Evolutionary conservation across 2,113 vertebrate genomes (phyloP), one percentile per base, ranked within the genome.

Genomic region (Aythya baeri): DNA sequence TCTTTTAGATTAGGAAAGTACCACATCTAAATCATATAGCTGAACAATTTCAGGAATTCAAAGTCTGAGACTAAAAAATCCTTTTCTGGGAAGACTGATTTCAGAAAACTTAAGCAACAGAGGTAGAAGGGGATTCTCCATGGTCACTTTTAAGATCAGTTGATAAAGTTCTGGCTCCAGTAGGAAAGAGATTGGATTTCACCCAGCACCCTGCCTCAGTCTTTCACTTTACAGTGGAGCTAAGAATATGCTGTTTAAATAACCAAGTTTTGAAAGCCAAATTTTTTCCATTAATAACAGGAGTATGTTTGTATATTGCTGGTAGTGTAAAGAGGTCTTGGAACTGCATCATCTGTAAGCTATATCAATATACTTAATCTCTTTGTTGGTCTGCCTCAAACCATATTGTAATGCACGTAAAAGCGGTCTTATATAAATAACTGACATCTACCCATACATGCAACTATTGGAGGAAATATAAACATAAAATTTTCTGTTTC

Each of bases 41-140:
- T 65, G 66, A 78, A 78, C 1, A 16, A 41, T 41, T 18, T 49
- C 46, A 93, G 23, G 80, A 83, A 82, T 91, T 90, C 16, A n/a
- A 65, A 65, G n/a, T 79, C n/a, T 0, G 2, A 90, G 52, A 50
- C 20, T 91, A 89, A 90, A 93, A 93, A 62, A 84, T 88, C 29
- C 31, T 81, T 68, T 92, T 90, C 76, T 93, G 83, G 66, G 80
- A 92, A 92, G 65, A 75, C 9, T 49, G 1, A 68, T 95, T 96
- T 49, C 73, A 90, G 90, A 86, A 88, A 55, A 44, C 55, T 96
- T 88, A 75, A 75, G 88, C 73, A 93, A 44, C n/a, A 82, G 86
- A 91, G 44, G 26, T 88, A 58, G 57, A 84, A 61, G 83, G 65
- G 43, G 16, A 54, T 90, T 34, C 25, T 81, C 31, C 82, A 36